Percentiles rank a stretch among this genome's conserved stretches.
phyloP scores from a whole-genome alignment of 2,888 invertebrate genomes.

The Agonopterix arenella region DNA sequence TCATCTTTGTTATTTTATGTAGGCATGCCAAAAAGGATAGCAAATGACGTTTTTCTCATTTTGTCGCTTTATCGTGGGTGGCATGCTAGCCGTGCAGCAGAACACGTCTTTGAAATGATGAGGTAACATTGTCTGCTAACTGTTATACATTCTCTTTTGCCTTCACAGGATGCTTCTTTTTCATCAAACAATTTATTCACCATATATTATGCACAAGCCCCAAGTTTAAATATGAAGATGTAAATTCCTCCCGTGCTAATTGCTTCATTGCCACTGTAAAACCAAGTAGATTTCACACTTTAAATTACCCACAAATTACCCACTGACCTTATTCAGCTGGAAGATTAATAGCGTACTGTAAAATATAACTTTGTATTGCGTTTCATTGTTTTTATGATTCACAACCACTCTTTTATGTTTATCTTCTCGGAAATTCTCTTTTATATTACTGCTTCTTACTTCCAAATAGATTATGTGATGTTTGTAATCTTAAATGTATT shows the following conservation, averaged over 20 bases:
- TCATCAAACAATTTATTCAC: too few relatives aligned
- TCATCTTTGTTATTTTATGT: too few relatives aligned
- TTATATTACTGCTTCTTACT: slow-evolving; percentile 18
- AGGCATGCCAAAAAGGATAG: too few relatives aligned
- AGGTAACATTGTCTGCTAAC: too few relatives aligned
- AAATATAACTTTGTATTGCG: slow-evolving; percentile 29
- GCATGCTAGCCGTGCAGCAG: too few relatives aligned
- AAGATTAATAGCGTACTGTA: slow-evolving; percentile 30
- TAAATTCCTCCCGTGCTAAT: slow-evolving; percentile 28
- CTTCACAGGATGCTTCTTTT: too few relatives aligned
- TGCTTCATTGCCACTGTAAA: slow-evolving; percentile 36
- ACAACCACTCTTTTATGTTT: slow-evolving; percentile 29
- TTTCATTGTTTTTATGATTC: slow-evolving; percentile 31
- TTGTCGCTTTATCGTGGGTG: too few relatives aligned
- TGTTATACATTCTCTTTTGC: too few relatives aligned
- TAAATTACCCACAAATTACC: slow-evolving; percentile 13
- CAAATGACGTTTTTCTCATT: too few relatives aligned
- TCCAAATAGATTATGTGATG: slow-evolving; percentile 12
- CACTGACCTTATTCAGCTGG: slow-evolving; percentile 15
- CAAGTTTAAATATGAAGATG: too few relatives aligned
- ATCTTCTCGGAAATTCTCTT: slow-evolving; percentile 11
- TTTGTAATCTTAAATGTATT: slow-evolving; percentile 5
- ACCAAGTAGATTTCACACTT: slow-evolving; percentile 36
- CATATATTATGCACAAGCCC: too few relatives aligned
- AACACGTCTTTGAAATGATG: too few relatives aligned